phyloP scores from a whole-genome alignment of 1,140 invertebrate species.

The Danaus plexippus region DNA sequence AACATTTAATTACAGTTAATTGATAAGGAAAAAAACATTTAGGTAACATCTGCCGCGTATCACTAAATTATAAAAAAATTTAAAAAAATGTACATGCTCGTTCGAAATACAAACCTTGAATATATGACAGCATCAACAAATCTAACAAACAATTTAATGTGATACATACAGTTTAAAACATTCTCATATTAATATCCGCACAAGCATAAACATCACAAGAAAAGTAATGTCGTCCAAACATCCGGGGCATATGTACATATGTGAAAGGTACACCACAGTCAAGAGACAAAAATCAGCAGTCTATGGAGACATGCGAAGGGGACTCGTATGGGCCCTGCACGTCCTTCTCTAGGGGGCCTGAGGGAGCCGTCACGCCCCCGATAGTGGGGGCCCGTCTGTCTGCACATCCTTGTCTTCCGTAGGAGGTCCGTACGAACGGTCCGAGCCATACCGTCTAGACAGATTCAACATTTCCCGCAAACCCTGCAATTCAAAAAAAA shows the following conservation, averaged over 20 bases:
- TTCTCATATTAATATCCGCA: neutral
- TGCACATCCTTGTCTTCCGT: slow-evolving; percentile 77
- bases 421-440: slow-evolving; percentile 45
- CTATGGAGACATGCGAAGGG: slow-evolving; percentile 9
- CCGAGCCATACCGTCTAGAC: slow-evolving; percentile 76
- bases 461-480: slow-evolving; percentile 80
- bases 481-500: slow-evolving; percentile 63
- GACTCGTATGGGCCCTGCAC: slow-evolving; percentile 15
- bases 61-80: too few relatives aligned
- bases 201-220: too few relatives aligned
- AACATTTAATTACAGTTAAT: too few relatives aligned
- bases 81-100: too few relatives aligned
- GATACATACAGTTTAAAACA: slow-evolving; percentile 4
- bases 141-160: too few relatives aligned
- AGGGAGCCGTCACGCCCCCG: slow-evolving; percentile 53
- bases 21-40: too few relatives aligned
- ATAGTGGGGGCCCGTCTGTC: slow-evolving; percentile 69
- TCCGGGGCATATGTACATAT: too few relatives aligned
- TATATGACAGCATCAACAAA: too few relatives aligned
- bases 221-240: too few relatives aligned
- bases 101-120: too few relatives aligned
- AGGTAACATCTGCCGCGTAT: too few relatives aligned
- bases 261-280: neutral
- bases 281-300: slow-evolving; percentile 6
- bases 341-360: slow-evolving; percentile 21